These are phyloP conservation scores for Ictalurus punctatus DNA, from an alignment of 2,113 vertebrate genomes.

Conservation along the genomic window DNA sequence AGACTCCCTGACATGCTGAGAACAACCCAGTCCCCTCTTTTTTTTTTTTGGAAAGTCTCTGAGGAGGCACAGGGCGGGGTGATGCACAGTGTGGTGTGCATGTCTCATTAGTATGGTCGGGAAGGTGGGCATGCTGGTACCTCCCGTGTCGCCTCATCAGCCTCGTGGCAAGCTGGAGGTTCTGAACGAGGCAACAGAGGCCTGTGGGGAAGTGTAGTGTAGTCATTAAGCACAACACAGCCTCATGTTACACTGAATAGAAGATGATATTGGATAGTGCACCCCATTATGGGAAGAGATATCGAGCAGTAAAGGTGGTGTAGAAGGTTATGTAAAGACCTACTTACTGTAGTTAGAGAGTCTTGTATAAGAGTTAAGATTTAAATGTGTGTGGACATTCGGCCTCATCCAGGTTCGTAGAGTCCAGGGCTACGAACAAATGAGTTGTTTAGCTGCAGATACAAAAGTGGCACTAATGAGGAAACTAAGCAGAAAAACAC, in stretches of 20 bases:
- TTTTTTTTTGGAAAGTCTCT: not conserved
- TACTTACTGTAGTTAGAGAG: not conserved
- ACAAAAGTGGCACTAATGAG: not conserved
- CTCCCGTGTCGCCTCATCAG: conserved; percentile 48
- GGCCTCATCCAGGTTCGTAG: not conserved
- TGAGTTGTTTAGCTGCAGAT: not conserved
- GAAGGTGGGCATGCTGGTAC: conserved; percentile 36
- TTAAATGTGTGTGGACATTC: not conserved
- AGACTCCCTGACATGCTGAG: conserved; percentile 39
- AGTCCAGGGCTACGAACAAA: not conserved
- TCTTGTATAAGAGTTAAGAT: not conserved
- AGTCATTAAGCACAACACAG: conserved; percentile 20
- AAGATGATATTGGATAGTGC: conserved; percentile 2
- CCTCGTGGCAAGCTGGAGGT: conserved; percentile 39
- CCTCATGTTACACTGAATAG: conserved; percentile 4
- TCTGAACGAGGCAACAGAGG: conserved; percentile 23
- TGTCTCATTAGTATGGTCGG: conserved; percentile 53
- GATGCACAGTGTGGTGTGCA: conserved; percentile 1
- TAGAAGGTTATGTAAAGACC: not conserved
- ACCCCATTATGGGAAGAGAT: conserved; percentile 9
- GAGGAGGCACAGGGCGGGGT: conserved; percentile 31
- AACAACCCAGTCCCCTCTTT: not conserved
- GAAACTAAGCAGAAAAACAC: not conserved
- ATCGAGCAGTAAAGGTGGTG: not conserved
- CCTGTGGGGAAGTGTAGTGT: conserved; percentile 9